Evolutionary conservation across 2,113 vertebrate species (phyloP).

Genomic region (Halcyon senegalensis): DNA sequence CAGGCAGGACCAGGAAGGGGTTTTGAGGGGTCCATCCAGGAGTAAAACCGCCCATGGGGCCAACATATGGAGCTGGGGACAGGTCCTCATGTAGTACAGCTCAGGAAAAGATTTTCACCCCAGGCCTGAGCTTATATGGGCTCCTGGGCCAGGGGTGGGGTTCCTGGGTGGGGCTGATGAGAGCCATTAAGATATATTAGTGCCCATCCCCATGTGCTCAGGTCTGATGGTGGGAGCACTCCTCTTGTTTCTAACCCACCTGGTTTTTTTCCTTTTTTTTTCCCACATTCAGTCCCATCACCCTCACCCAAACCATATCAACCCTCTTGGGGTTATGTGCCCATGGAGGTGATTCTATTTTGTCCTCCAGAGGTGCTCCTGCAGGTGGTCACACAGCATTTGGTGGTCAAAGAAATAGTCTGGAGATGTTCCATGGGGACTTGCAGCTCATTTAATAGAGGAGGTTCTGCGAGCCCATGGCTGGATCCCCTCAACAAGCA

Average conservation of each 20-base stretch:
- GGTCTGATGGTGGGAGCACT: not conserved
- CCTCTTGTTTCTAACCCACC: not conserved
- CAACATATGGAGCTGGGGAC: no score
- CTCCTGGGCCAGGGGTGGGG: not conserved
- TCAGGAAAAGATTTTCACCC: fast-evolving
- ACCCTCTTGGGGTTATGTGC: not conserved
- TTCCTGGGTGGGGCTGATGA: not conserved
- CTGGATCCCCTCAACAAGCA: not conserved
- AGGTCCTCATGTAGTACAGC: not conserved
- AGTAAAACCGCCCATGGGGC: not conserved
- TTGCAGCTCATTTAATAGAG: not conserved
- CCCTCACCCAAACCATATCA: fast-evolving
- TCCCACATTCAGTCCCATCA: not conserved
- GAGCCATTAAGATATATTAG: not conserved
- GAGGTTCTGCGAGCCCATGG: fast-evolving
- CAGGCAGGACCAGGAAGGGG: not conserved
- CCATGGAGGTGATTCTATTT: not conserved
- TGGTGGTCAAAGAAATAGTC: not conserved
- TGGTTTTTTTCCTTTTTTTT: not conserved
- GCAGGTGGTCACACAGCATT: not conserved
- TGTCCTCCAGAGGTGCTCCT: not conserved
- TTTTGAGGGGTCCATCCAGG: not conserved
- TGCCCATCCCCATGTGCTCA: not conserved
- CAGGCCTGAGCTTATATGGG: not conserved
- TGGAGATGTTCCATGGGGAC: not conserved